Evolutionary conservation across 2,888 invertebrate species (phyloP), one percentile per base, ranked within the genome.

Genomic region (Drosophila robusta): DNA sequence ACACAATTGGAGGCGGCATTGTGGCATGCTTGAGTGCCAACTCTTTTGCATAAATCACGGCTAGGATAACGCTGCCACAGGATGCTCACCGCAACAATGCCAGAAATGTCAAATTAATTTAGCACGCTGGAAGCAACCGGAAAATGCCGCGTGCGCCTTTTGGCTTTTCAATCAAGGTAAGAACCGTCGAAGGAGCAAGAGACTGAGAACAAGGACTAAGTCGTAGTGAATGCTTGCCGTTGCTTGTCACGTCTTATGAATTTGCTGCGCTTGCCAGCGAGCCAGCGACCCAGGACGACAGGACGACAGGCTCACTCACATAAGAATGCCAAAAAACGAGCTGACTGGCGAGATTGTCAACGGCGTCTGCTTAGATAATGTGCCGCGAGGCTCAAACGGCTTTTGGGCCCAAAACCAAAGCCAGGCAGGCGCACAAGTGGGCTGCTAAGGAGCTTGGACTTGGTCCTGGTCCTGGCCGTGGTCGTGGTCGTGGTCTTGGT

Each of bases 71-170:
- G 34, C 36, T 38, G 49, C 41, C 68, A 65, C 52, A 42, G 72
- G 58, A 75, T 68, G 58, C 58, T 60, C 60, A 46, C 84, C 85
- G 44, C 79, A 85, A 72, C 63, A 70, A 71, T 79, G 67, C 62
- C 65, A 66, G 75, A 86, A 86, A 84, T 86, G 83, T 80, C 78
- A 88, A 84, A 84, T 86, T 88, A 88, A 84, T 88, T 84, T 88
- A 88, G 66, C 82, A 70, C 67, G 54, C 60, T 70, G 77, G 54
- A 56, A 50, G 62, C 70, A 58, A 50, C 64, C 62, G 52, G 46
- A 57, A 79, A 75, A 63, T 46, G 57, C 58, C 54, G 69, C 66
- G 58, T 49, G 61, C 55, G 63, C 63, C 78, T 72, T 66, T 76
- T 69, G 69, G 70, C 67, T 86, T 84, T 88, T 86, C 88, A 84